phyloP scores from a whole-genome alignment of 2,113 vertebrate genomes.

The Ptyas mucosa region DNA sequence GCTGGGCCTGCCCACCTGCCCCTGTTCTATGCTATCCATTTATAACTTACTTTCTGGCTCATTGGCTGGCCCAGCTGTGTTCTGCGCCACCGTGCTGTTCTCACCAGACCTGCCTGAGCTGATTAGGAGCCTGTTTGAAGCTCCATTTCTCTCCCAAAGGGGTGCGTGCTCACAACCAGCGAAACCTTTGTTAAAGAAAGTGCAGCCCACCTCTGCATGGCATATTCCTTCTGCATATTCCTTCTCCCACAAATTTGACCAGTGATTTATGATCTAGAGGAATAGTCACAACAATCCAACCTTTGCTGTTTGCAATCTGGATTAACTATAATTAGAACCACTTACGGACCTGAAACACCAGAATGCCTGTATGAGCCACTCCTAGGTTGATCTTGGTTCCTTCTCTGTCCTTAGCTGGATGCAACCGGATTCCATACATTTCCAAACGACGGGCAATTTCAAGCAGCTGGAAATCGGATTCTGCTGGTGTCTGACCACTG shows the following conservation, averaged over 20 bases:
- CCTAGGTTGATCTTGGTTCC: slow-evolving; percentile 89
- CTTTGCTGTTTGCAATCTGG: not conserved
- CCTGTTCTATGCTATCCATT: too few relatives aligned
- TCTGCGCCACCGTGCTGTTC: too few relatives aligned
- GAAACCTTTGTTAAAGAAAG: too few relatives aligned
- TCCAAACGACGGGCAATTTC: slow-evolving; percentile 92
- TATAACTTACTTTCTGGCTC: too few relatives aligned
- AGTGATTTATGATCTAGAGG: not conserved
- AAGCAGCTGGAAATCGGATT: slow-evolving; percentile 92
- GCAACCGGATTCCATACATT: slow-evolving; percentile 92
- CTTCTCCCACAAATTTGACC: not conserved
- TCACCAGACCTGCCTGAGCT: too few relatives aligned
- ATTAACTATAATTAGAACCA: not conserved
- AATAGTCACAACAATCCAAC: not conserved
- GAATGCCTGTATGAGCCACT: slow-evolving; percentile 90
- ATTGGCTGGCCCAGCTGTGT: too few relatives aligned
- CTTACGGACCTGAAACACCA: slow-evolving; percentile 92
- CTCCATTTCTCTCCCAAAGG: too few relatives aligned
- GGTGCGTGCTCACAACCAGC: too few relatives aligned
- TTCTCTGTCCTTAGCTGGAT: slow-evolving; percentile 94
- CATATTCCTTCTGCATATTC: not conserved
- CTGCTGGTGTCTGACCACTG: slow-evolving; percentile 94
- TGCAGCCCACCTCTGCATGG: too few relatives aligned
- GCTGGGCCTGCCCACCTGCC: too few relatives aligned
- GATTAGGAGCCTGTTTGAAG: too few relatives aligned